A percentile compares a stretch with the other conserved stretches of the same genome.
These are phyloP conservation scores for Dione vanillae DNA, from an alignment of 2,888 invertebrate species.

Conservation along the genomic window DNA sequence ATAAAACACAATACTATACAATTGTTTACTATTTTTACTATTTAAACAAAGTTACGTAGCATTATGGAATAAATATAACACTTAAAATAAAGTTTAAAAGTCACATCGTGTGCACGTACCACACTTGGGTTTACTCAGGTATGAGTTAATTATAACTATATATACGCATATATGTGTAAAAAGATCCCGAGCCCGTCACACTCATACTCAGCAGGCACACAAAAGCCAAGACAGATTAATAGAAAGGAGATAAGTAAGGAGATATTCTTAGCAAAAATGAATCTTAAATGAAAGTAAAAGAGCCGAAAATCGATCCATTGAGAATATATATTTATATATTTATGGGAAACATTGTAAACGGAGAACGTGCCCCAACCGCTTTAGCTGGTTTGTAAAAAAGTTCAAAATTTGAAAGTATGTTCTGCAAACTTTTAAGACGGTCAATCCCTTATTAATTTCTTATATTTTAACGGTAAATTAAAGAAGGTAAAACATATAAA, in stretches of 20 bases:
- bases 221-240: slow-evolving; percentile 70
- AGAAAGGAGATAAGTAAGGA: slow-evolving; percentile 61
- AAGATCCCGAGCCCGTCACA: slow-evolving; percentile 78
- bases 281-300: slow-evolving; percentile 60
- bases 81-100: slow-evolving; percentile 12
- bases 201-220: slow-evolving; percentile 78
- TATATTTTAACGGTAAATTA: neutral
- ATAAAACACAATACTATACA: neutral
- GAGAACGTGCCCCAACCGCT: slow-evolving; percentile 81
- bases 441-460: neutral
- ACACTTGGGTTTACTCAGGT: slow-evolving; percentile 69
- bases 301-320: slow-evolving; percentile 59
- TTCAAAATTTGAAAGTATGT: slow-evolving; percentile 52
- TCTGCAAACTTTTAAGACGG: slow-evolving; percentile 29
- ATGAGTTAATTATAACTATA: slow-evolving; percentile 79
- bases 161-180: slow-evolving; percentile 69
- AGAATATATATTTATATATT: slow-evolving; percentile 59
- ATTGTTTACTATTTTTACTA: neutral
- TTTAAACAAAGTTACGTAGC: neutral
- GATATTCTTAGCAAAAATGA: slow-evolving; percentile 41
- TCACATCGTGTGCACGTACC: slow-evolving; percentile 41
- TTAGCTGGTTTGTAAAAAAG: slow-evolving; percentile 72
- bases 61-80: neutral
- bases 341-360: slow-evolving; percentile 65
- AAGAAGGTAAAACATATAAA: neutral